Evolutionary conservation across 2,797 vertebrate species (phyloP), one percentile per base, ranked within the genome.

Genomic region (Borostomias antarcticus): DNA sequence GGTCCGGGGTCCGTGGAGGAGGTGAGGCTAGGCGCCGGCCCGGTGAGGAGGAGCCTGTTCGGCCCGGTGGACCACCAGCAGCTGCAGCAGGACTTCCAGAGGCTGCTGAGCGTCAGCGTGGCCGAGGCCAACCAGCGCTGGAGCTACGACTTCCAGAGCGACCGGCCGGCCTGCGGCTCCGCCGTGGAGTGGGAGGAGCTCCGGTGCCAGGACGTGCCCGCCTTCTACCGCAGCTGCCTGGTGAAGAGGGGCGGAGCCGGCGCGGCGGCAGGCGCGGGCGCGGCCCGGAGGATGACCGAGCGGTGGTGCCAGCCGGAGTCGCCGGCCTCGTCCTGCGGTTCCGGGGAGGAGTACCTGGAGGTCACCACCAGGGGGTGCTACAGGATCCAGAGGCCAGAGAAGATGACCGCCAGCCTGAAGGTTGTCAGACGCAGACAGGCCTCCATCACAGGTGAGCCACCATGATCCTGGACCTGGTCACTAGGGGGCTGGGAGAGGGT

Each of bases 91-190:
- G 92, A 94, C 79, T 93, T 94, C 72, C 82, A 93, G 76, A 79
- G 64, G 28, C 72, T 93, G 45, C 74, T 95, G 2, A n/a, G 13
- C 59, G 81, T 77, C 73, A 85, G 65, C 0, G 0, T 89, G 33
- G 86, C 93, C 68, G 67, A 57, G 25, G 91, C 92, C 65, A 92
- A 85, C 62, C 84, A 89, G 52, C 90, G 91, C 58, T 93, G 92
- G 92, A 93, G 90, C 86, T 95, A 93, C 0, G 87, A 93, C 79
- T 95, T 95, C 71, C 82, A 84, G 50, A 70, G 0, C 0, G 87
- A 92, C 15, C 10, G 0, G 1, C 92, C 88, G 0, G 48, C 29
- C 0, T 45, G 26, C 0, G 91, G 86, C 17, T 35, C 83, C 0
- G 26, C 62, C 1, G 32, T 94, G 0, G 74, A 93, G 68, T 95